Percentiles rank a stretch among this genome's conserved stretches.
phyloP scores from a whole-genome alignment of 2,888 invertebrate species.

The Tenthredo scrophulariae region DNA sequence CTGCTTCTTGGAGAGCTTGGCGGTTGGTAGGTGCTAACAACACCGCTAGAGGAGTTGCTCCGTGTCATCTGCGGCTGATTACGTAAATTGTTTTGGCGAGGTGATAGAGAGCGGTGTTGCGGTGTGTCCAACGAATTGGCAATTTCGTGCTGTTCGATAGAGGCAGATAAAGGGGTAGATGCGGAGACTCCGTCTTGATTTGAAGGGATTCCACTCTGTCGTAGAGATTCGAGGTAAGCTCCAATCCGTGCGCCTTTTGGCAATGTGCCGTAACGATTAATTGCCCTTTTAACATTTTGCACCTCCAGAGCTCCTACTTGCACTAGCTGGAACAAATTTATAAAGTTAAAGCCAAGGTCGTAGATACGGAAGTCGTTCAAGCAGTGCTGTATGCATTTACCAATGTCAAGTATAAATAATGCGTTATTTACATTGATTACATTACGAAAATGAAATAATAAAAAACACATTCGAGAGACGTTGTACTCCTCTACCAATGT shows the following conservation, averaged over 20 bases:
- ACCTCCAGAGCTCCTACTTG: constrained; percentile 96
- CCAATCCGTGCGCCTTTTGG: constrained; percentile 98
- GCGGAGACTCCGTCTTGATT: constrained; percentile 73
- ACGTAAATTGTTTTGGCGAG: constrained; percentile 82
- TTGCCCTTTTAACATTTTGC: constrained; percentile 96
- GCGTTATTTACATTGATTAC: constrained; percentile 43
- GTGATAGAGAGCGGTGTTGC: constrained; percentile 82
- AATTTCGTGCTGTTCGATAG: constrained; percentile 62
- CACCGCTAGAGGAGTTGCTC: constrained; percentile 93
- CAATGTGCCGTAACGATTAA: constrained; percentile 96
- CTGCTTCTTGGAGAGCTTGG: constrained; percentile 82
- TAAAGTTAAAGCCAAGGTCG: not conserved
- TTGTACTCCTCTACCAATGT: constrained; percentile 32
- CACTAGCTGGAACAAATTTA: constrained; percentile 79
- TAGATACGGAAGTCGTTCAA: constrained; percentile 65
- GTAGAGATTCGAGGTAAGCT: constrained; percentile 95
- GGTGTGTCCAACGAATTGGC: constrained; percentile 69
- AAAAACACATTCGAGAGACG: constrained; percentile 46
- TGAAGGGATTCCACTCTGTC: constrained; percentile 86
- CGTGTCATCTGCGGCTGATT: constrained; percentile 91
- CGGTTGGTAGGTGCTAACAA: constrained; percentile 79
- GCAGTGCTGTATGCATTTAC: constrained; percentile 75
- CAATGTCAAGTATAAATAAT: constrained; percentile 57
- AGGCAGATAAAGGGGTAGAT: constrained; percentile 60
- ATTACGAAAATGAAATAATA: constrained; percentile 45